Evolutionary conservation across 1,140 invertebrate genomes (phyloP).

Genomic region (Ceratina japonica): DNA sequence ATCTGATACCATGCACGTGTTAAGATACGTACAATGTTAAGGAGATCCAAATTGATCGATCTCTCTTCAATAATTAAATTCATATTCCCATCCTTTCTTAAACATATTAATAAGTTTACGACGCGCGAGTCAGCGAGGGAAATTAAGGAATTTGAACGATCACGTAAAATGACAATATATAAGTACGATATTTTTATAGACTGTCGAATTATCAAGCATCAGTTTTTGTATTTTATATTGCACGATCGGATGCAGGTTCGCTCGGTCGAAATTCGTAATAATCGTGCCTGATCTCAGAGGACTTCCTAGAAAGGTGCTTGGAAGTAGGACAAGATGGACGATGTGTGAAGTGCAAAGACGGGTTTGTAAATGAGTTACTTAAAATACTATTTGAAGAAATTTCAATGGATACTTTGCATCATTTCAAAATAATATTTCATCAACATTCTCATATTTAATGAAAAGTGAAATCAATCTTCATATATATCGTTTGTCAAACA

Average conservation of each 20-base stretch:
- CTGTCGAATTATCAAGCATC: neutral
- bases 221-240: neutral
- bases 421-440: too few species aligned
- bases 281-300: neutral
- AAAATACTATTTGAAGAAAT: neutral
- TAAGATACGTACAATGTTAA: too few species aligned
- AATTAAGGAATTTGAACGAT: neutral
- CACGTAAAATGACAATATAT: too few species aligned
- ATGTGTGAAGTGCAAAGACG: neutral
- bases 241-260: neutral
- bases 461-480: too few species aligned
- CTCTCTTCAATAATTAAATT: too few species aligned
- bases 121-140: too few species aligned
- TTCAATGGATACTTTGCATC: neutral
- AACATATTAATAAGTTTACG: too few species aligned
- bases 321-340: neutral
- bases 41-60: too few species aligned
- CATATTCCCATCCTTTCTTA: too few species aligned
- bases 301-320: neutral
- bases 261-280: neutral
- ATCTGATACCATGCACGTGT: neutral
- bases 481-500: too few species aligned
- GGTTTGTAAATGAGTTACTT: neutral
- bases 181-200: too few species aligned
- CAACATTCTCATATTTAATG: too few species aligned